Evolutionary conservation across 2,113 vertebrate species (phyloP).

Genomic region (Panthera uncia): DNA sequence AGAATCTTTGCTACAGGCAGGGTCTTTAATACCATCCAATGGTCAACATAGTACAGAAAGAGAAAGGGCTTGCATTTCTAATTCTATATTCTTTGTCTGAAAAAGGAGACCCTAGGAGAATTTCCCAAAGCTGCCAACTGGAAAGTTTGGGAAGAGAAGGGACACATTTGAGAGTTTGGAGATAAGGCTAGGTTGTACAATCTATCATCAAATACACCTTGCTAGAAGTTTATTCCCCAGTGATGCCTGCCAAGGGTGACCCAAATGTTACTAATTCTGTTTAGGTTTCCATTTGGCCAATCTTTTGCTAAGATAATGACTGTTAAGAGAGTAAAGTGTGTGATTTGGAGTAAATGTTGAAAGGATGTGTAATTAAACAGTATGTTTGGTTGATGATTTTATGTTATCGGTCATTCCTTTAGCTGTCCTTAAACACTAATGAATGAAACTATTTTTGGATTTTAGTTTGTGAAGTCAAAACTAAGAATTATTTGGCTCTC

Average conservation of each 20-base stretch:
- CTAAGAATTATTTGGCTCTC: not conserved
- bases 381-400: not conserved
- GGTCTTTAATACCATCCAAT: not conserved
- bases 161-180: not conserved
- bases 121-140: not conserved
- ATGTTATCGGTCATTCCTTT: not conserved
- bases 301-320: not conserved
- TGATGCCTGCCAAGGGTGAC: not conserved
- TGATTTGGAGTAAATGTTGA: not conserved
- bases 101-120: not conserved
- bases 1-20: not conserved
- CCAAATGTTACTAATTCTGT: not conserved
- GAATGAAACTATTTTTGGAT: not conserved
- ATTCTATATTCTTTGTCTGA: not conserved
- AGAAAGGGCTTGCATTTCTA: not conserved
- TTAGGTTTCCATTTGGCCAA: not conserved
- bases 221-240: not conserved
- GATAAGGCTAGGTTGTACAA: not conserved
- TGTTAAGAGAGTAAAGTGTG: not conserved
- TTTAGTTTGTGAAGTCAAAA: conserved; percentile 45
- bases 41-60: not conserved
- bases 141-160: not conserved
- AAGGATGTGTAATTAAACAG: not conserved
- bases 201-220: not conserved
- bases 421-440: not conserved